Percentiles rank a stretch among this genome's conserved stretches.
These are phyloP conservation scores for Oryzias celebensis DNA, from an alignment of 2,113 vertebrate species.

Conservation along the genomic window DNA sequence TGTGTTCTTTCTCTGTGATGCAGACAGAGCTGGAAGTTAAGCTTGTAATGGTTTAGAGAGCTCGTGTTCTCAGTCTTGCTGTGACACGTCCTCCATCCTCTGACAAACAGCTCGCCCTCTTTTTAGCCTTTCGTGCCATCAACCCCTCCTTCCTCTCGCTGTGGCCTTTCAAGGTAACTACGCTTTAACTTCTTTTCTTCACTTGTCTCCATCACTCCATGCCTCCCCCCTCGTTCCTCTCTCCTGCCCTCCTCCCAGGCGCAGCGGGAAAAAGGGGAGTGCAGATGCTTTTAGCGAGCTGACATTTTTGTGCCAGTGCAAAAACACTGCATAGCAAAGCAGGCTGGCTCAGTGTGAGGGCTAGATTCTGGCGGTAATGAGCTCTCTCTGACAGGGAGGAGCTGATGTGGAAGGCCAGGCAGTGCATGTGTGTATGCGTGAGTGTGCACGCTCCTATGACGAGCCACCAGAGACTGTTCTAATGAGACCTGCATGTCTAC, in stretches of 20 bases:
- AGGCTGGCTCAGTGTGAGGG: constrained; percentile 73
- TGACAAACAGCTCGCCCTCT: constrained; percentile 42
- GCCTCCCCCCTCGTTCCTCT: constrained; percentile 10
- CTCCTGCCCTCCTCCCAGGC: constrained; percentile 12
- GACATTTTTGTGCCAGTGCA: constrained; percentile 68
- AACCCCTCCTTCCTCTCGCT: constrained; percentile 7
- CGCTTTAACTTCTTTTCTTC: constrained; percentile 45
- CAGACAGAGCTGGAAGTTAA: constrained; percentile 16
- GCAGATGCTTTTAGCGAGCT: constrained; percentile 69
- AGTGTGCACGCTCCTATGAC: constrained; percentile 22
- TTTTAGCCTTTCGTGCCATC: constrained; percentile 14
- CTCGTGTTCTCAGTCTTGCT: constrained; percentile 36
- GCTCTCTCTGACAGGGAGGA: constrained; percentile 67
- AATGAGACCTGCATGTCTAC: constrained; percentile 52
- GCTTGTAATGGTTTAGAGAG: not conserved
- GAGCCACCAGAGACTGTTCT: constrained; percentile 50
- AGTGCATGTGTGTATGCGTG: constrained; percentile 21
- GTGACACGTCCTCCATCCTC: constrained; percentile 29
- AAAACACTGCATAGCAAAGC: constrained; percentile 72
- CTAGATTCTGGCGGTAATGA: constrained; percentile 68
- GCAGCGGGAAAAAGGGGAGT: constrained; percentile 43
- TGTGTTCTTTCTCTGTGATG: constrained; percentile 6
- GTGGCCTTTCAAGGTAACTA: constrained; percentile 33
- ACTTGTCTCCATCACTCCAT: constrained; percentile 37
- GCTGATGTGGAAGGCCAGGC: constrained; percentile 59